Base-by-base conservation (phyloP, 2,797 vertebrate genomes). In the Etheostoma perlongum region DNA sequence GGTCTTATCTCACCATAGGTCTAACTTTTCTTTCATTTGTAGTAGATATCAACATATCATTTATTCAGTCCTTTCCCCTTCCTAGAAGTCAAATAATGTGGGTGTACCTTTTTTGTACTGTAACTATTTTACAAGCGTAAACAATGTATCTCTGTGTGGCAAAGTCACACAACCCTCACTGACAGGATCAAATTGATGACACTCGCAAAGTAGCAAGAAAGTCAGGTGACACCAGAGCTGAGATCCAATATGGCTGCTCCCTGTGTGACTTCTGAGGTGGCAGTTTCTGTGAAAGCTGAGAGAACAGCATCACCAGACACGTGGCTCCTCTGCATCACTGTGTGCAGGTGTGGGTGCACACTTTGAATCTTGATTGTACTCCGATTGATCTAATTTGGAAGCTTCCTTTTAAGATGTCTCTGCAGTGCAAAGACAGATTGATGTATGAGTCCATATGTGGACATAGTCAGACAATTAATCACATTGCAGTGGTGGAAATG, bases 211-310 rank as follows among this genome's bases (percentile, higher is more conserved):
- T 78, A 87, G 77, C 82, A 67, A 78, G 52, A 83, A 83, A 89
- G 91, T 92, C 92, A 93, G 88, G 90, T 92, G 93, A 92, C 88
- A 77, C 76, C 55, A 72, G 87, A 85, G 80, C 81, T 62, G 67
- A 79, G 85, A 90, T 85, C 84, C 92, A 94, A 92, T 82, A 94
- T 93, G 93, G 92, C 92, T 63, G 86, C 90, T 76, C 71, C 77
- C 89, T 78, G 75, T 79, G 65, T 59, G 70, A 87, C 91, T 86
- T 93, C 89, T 83, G 89, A 94, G 89, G 91, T 91, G 92, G 92
- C 90, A 91, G 82, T 85, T 92, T 90, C 84, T 93, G 87, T 86
- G 79, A 73, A 64, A 88, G 91, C 87, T n/a, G 74, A 81, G 74
- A 81, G 85, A 84, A 72, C 85, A 89, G 85, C 89, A 81, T 90